A percentile compares a stretch with the other conserved stretches of the same genome.
phyloP scores from a whole-genome alignment of 2,888 invertebrate species.

The Allacma fusca region DNA sequence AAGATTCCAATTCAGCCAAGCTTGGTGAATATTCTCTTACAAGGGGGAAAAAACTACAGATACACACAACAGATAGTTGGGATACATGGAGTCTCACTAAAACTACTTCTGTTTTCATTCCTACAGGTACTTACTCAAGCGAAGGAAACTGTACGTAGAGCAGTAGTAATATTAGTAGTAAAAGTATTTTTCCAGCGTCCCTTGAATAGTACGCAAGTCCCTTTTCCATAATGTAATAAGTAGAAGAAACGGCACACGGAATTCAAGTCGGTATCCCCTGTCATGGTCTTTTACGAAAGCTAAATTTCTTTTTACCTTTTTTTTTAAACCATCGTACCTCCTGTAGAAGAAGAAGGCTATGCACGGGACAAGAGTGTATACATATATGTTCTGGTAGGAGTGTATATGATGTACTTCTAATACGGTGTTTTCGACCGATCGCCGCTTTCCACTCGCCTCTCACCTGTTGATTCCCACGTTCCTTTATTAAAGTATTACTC shows the following conservation, averaged over 20 bases:
- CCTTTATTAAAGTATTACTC: slow-evolving; percentile 1
- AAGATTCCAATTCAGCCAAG: neutral
- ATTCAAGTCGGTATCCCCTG: slow-evolving; percentile 9
- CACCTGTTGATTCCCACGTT: slow-evolving; percentile 40
- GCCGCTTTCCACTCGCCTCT: slow-evolving; percentile 38
- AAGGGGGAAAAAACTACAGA: neutral
- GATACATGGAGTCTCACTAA: too few relatives aligned
- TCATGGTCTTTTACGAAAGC: neutral
- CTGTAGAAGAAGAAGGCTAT: neutral
- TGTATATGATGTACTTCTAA: neutral
- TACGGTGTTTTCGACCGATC: neutral
- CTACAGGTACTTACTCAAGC: too few relatives aligned
- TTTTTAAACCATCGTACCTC: slow-evolving; percentile 1
- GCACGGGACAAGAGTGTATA: neutral
- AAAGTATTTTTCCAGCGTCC: too few relatives aligned
- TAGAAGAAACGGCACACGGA: neutral
- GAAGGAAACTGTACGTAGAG: too few relatives aligned
- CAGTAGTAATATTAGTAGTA: too few relatives aligned
- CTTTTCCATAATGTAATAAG: neutral
- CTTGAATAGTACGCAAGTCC: neutral
- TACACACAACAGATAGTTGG: too few relatives aligned
- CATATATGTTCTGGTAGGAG: neutral
- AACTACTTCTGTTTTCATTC: too few relatives aligned
- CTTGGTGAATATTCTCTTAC: neutral
- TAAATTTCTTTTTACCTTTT: neutral